Conservation (phyloP, 2,113 vertebrate species). For the Chroicocephalus ridibundus region DNA sequence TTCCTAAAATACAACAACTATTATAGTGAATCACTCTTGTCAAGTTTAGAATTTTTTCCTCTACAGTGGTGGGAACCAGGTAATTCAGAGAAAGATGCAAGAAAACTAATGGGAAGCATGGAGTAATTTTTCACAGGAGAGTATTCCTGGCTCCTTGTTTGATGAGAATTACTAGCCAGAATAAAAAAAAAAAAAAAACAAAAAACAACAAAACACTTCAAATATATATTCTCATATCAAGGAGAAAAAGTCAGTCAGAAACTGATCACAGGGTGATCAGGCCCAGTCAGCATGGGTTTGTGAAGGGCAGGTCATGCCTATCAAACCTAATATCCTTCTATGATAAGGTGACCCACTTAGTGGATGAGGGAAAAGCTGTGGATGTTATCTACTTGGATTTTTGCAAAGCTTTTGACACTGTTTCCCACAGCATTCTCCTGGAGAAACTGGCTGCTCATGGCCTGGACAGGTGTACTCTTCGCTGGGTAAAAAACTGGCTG, state of each 20-base stretch:
- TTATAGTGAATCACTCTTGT: not conserved
- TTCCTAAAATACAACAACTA: not conserved
- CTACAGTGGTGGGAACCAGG: not conserved
- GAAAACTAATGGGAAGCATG: not conserved
- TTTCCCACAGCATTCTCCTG: too few species aligned
- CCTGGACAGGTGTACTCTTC: too few species aligned
- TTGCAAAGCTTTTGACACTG: too few species aligned
- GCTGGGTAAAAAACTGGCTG: too few species aligned
- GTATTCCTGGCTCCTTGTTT: not conserved
- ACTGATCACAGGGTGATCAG: too few species aligned
- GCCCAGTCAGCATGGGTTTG: too few species aligned
- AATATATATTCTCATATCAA: not conserved
- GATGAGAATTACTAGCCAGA: not conserved
- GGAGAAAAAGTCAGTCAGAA: not conserved
- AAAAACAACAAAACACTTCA: not conserved
- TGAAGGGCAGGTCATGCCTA: too few species aligned
- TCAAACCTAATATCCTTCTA: too few species aligned
- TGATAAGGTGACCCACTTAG: too few species aligned
- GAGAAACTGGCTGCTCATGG: too few species aligned
- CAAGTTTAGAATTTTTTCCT: not conserved
- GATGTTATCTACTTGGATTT: too few species aligned
- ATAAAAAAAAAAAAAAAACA: not conserved
- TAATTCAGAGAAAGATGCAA: not conserved
- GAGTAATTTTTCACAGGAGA: not conserved
- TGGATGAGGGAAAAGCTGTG: too few species aligned